Evolutionary conservation across 1,140 invertebrate genomes (phyloP).

Genomic region (roundworm (Caenorhabditis elegans)): DNA sequence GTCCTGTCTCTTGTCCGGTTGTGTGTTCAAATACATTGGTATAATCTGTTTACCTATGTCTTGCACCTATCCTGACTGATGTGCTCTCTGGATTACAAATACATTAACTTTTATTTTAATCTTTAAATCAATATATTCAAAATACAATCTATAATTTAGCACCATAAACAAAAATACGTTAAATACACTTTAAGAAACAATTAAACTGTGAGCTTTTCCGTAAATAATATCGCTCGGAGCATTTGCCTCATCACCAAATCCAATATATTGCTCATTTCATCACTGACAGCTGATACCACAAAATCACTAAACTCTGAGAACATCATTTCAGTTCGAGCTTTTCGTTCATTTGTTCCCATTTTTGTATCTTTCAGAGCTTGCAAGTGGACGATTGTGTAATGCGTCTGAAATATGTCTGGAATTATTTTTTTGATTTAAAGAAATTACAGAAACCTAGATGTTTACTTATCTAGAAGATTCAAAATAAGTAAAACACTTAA

Average conservation of each 20-base stretch:
- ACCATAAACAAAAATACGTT: neutral
- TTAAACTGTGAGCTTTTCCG: slow-evolving; percentile 33
- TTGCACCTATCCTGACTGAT: too few species aligned
- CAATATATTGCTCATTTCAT: slow-evolving; percentile 36
- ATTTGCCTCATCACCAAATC: slow-evolving; percentile 39
- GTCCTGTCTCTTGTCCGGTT: neutral
- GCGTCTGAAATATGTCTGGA: neutral
- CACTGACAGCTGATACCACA: slow-evolving; percentile 31
- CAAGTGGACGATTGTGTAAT: slow-evolving; percentile 37
- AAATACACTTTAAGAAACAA: too few species aligned
- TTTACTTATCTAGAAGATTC: too few species aligned
- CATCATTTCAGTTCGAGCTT: slow-evolving; percentile 31
- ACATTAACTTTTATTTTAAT: too few species aligned
- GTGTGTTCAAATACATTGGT: neutral
- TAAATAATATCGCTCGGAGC: slow-evolving; percentile 29
- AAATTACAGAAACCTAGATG: neutral
- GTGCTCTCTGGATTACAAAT: neutral
- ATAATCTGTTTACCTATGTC: neutral
- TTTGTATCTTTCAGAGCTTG: slow-evolving; percentile 22
- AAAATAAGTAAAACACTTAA: too few species aligned
- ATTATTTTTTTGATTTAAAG: neutral
- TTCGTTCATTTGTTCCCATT: slow-evolving; percentile 36
- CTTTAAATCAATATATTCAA: too few species aligned
- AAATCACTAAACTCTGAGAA: slow-evolving; percentile 40
- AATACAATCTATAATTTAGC: too few species aligned